A percentile compares a stretch with the other conserved stretches of the same genome.
phyloP scores from a whole-genome alignment of 2,113 vertebrate species.

The Pluvialis apricaria region DNA sequence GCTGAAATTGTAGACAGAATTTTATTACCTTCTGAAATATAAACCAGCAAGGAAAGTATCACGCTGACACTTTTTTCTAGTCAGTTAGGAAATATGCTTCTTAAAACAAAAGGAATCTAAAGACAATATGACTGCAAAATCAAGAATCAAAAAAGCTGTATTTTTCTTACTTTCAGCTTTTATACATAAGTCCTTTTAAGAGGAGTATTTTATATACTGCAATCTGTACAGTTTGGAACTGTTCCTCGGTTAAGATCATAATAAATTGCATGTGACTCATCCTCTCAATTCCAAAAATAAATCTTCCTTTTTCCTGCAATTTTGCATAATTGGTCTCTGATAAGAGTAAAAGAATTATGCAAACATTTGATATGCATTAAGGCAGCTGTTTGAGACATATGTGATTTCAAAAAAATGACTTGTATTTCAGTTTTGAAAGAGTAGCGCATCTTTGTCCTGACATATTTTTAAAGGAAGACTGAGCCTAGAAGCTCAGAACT shows the following conservation, averaged over 20 bases:
- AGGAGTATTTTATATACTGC: neutral
- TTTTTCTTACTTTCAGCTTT: neutral
- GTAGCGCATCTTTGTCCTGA: neutral
- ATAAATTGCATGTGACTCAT: slow-evolving; percentile 40
- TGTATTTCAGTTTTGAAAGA: neutral
- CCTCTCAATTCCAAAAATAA: slow-evolving; percentile 36
- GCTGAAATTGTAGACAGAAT: neutral
- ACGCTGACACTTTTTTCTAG: neutral
- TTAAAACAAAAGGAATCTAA: neutral
- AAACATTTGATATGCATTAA: slow-evolving; percentile 9
- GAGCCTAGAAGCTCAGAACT: neutral
- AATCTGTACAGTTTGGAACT: neutral
- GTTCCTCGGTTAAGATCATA: neutral
- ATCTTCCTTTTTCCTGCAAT: slow-evolving; percentile 35
- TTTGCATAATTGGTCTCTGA: slow-evolving; percentile 33
- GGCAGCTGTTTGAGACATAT: slow-evolving; percentile 21
- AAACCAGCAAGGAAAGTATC: neutral
- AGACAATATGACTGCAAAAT: neutral
- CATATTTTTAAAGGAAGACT: neutral
- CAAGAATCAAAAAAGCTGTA: neutral
- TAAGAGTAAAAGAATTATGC: slow-evolving; percentile 11
- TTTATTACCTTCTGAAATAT: neutral
- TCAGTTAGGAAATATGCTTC: neutral
- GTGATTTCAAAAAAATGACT: slow-evolving; percentile 7
- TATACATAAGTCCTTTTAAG: neutral